Base-by-base conservation (phyloP, 2,113 vertebrate species). In the Corythoichthys haematopterus region DNA sequence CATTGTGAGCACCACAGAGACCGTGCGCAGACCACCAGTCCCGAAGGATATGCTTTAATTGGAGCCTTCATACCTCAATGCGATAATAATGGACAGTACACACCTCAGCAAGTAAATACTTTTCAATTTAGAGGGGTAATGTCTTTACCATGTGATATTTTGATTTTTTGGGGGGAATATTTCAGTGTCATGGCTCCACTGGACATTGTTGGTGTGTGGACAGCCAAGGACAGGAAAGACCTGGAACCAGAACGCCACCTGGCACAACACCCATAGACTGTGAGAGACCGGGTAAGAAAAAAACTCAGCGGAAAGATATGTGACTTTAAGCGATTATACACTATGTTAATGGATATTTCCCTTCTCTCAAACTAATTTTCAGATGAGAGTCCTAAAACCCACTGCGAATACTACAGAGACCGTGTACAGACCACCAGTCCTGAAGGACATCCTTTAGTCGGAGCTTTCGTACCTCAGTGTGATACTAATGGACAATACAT, bases 191-290 rank as follows among this genome's bases (percentile, higher is more conserved):
- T 4, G 50, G 87, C 6, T 91, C 91, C 61, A 90, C 87, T 0
- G 94, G 94, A 57, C 64, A 94, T 70, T 95, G 94, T 75, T 96
- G 94, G 94, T 96, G 94, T 0, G 94, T 97, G 81, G 90, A 93
- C 2, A 40, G 3, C 0, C 62, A 72, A 0, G 94, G 95, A 36
- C 87, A 89, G 46, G 94, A 95, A 81, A 87, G 91, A 45, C 67
- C 86, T 0, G 93, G 93, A 28, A 95, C 93, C 0, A 86, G 88
- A 57, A 92, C 86, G 0, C 68, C 84, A 0, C 90, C 93, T 0
- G 91, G 92, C 58, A 60, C 80, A 15, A 58, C 83, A 0, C 70
- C 66, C 4, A 10, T 2, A 5, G 66, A 71, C 16, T 81, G 79
- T 46, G 63, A 75, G 55, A 77, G 66, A 63, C 80, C 90, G 67